phyloP scores from a whole-genome alignment of 2,888 invertebrate genomes.

The Mallateleia sp. region DNA sequence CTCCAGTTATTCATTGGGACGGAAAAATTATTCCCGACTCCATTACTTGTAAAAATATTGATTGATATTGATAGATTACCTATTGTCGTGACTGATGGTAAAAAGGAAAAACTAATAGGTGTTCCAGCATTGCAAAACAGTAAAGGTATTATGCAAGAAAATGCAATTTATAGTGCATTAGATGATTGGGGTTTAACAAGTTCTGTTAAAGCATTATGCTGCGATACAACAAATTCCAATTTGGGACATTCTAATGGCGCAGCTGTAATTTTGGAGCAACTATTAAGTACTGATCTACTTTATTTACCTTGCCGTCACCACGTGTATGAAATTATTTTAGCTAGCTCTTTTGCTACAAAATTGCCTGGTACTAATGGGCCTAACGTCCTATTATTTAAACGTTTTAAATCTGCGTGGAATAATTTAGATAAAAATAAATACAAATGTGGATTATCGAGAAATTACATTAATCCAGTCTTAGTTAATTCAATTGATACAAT shows the following conservation, averaged over 20 bases:
- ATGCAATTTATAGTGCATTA: conserved; percentile 20
- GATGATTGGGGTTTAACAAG: conserved; percentile 19
- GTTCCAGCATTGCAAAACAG: conserved; percentile 47
- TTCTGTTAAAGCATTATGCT: background rate
- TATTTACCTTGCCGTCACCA: conserved; percentile 78
- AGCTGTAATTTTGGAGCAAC: conserved; percentile 9
- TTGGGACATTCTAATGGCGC: conserved; percentile 2
- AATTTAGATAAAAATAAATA: conserved; percentile 49
- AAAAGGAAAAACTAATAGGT: conserved; percentile 28
- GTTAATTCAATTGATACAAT: too few species aligned
- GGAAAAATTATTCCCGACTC: conserved; percentile 4
- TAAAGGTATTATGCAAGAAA: conserved; percentile 42
- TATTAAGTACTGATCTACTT: background rate
- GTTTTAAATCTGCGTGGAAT: conserved; percentile 43
- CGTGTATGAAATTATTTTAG: conserved; percentile 78
- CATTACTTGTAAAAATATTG: too few species aligned
- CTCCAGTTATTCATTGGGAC: conserved; percentile 24
- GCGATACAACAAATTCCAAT: conserved; percentile 18
- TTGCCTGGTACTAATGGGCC: too few species aligned
- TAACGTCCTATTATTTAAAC: conserved; percentile 68
- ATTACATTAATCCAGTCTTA: too few species aligned
- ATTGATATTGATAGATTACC: too few species aligned
- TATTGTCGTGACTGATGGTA: too few species aligned
- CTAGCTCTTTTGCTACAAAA: too few species aligned
- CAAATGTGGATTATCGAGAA: conserved; percentile 40